Percentiles rank a stretch among this genome's conserved stretches.
Evolutionary conservation across 2,797 vertebrate species (phyloP).

Genomic region (Tachyglossus aculeatus): DNA sequence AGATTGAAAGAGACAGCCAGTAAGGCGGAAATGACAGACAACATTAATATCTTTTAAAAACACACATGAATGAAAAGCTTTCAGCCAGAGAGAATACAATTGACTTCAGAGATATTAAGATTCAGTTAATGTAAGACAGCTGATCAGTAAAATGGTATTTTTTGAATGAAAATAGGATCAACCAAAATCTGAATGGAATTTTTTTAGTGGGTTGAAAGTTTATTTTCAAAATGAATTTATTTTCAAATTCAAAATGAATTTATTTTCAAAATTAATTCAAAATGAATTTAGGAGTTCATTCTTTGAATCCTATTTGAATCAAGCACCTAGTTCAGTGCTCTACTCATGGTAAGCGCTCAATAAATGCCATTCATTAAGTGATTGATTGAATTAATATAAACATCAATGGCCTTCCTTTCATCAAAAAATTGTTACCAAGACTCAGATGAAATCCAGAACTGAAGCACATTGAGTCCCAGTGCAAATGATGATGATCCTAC

Average conservation of each 20-base stretch:
- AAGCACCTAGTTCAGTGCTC: too few species aligned
- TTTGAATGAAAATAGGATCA: not conserved
- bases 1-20: accelerated
- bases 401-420: not conserved
- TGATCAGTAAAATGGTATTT: not conserved
- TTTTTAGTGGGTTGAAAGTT: too few species aligned
- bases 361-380: too few species aligned
- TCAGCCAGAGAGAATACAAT: not conserved
- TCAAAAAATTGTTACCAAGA: not conserved
- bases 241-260: too few species aligned
- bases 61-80: too few species aligned
- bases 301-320: too few species aligned
- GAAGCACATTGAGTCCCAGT: not conserved
- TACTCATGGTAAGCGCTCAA: too few species aligned
- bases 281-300: too few species aligned
- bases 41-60: not conserved
- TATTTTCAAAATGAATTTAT: too few species aligned
- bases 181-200: not conserved
- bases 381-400: not conserved
- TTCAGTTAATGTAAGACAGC: not conserved
- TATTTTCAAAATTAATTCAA: too few species aligned
- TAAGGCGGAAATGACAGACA: not conserved
- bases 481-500: too few species aligned
- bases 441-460: not conserved
- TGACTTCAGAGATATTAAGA: not conserved